These are phyloP conservation scores for Luscinia megarhynchos DNA, from an alignment of 2,797 vertebrate genomes.

Conservation along the genomic window DNA sequence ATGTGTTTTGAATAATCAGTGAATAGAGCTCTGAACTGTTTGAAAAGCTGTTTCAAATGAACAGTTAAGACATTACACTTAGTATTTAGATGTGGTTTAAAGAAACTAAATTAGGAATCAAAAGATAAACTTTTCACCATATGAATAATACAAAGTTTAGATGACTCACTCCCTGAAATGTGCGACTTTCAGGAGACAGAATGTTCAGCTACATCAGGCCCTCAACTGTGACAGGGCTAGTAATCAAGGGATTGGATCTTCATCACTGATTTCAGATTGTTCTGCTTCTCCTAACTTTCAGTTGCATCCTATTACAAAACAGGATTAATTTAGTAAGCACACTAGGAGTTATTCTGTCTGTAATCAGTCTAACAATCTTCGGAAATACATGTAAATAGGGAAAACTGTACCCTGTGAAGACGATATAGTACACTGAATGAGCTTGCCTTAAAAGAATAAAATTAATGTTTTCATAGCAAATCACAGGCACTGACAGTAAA, in stretches of 20 bases:
- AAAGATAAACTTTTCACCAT: neutral
- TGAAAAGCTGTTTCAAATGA: neutral
- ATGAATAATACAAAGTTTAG: neutral
- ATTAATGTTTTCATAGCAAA: neutral
- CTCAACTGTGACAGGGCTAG: neutral
- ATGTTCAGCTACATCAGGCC: neutral
- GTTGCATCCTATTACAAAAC: neutral
- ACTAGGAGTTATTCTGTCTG: neutral
- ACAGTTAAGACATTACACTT: neutral
- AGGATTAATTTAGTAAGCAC: neutral
- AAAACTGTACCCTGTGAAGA: neutral
- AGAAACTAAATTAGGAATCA: neutral
- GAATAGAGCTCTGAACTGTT: neutral
- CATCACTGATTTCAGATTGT: neutral
- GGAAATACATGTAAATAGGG: neutral
- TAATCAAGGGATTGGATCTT: neutral
- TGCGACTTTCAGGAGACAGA: neutral
- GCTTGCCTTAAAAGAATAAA: constrained; percentile 14
- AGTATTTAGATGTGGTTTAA: neutral
- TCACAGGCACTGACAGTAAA: constrained; percentile 56
- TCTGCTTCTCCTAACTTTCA: neutral
- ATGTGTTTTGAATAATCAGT: neutral
- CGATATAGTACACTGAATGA: constrained; percentile 45
- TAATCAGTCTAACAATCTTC: neutral
- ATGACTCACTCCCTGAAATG: neutral